Evolutionary conservation across 2,113 vertebrate genomes (phyloP).

Genomic region (Aviceda subcristata): DNA sequence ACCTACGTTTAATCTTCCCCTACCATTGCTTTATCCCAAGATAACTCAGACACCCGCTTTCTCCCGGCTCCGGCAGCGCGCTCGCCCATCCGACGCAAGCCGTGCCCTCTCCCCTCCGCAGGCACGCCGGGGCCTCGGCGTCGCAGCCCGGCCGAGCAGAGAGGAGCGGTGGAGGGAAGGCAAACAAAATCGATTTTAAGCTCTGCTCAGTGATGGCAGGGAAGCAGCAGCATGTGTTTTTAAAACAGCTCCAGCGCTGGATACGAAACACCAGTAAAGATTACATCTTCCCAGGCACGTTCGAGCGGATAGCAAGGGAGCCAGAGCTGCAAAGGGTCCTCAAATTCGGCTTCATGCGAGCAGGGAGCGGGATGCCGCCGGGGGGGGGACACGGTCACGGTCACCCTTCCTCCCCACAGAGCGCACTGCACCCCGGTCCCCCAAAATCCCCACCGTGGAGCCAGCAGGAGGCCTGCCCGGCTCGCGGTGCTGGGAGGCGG

Average conservation of each 20-base stretch:
- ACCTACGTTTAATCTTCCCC: background rate
- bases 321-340: background rate
- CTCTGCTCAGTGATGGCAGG: background rate
- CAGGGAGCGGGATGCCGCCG: background rate
- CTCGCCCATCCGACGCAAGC: fast-evolving
- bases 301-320: background rate
- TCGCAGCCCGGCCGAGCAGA: fast-evolving
- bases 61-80: fast-evolving
- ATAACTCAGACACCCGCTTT: background rate
- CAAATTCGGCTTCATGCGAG: background rate
- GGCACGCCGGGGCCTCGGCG: fast-evolving
- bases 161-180: background rate
- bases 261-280: background rate
- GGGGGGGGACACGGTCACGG: fast-evolving
- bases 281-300: background rate
- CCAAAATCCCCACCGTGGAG: background rate
- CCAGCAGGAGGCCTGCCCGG: background rate
- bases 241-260: background rate
- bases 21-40: background rate
- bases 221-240: background rate
- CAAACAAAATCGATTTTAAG: background rate
- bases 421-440: background rate
- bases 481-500: background rate
- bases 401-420: background rate
- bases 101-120: background rate